Evolutionary conservation across 1,140 invertebrate genomes (phyloP).

Genomic region (Calliphora vicina): DNA sequence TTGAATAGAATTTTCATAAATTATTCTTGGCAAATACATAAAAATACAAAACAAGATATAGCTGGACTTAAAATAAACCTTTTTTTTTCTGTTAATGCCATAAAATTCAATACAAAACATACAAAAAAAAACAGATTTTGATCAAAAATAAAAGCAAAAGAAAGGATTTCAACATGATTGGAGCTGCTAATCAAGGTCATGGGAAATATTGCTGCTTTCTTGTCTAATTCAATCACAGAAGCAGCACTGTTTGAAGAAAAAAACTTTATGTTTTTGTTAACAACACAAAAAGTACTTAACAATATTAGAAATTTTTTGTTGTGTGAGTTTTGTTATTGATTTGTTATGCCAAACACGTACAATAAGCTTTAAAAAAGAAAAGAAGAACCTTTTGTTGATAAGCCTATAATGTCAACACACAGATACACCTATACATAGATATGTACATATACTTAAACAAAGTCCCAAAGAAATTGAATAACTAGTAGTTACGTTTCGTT

Average conservation of each 20-base stretch:
- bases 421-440: not conserved
- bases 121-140: not conserved
- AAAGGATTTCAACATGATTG: conserved; percentile 10
- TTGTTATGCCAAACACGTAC: conserved; percentile 16
- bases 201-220: not conserved
- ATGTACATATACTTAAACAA: not conserved
- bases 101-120: not conserved
- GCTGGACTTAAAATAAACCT: not conserved
- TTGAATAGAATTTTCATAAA: not conserved
- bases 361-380: not conserved
- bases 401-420: conserved; percentile 12
- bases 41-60: not conserved
- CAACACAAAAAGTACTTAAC: conserved; percentile 10
- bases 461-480: not conserved
- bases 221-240: not conserved
- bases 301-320: not conserved
- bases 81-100: not conserved
- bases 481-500: not conserved
- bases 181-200: not conserved
- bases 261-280: conserved; percentile 6
- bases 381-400: not conserved
- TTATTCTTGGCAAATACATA: not conserved
- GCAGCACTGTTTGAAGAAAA: not conserved
- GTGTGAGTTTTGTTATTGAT: not conserved
- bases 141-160: not conserved